Base-by-base conservation (phyloP, 1,140 invertebrate genomes). In the Drosophila biarmipes region DNA sequence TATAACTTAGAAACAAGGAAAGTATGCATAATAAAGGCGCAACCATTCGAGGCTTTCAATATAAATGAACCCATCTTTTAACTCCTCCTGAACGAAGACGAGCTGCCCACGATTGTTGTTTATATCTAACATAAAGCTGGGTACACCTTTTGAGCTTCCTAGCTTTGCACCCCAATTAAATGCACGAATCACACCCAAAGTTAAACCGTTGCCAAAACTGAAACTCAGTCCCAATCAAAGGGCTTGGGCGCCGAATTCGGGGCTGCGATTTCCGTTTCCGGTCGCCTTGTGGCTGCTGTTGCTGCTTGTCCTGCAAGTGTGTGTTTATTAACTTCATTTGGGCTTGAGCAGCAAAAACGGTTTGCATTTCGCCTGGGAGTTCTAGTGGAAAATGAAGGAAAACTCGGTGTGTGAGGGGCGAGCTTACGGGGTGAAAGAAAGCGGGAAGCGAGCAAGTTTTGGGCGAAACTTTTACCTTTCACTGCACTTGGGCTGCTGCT, bases 241-340 rank as follows among this genome's bases (percentile, higher is more conserved):
- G 34, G 40, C 40, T 21, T 1, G 0, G 27, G 46, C 15, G 10
- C n/a, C 11, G 27, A 49, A 19, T 51, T 51, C 4, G 24, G 35
- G 8, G n/a, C 8, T 42, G 35, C 24, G 7, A 21, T 34, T 15
- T 51, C 48, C 48, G 42, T 34, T 43, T 43, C 40, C 40, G 40
- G 24, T 57, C 38, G 17, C 37, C 42, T 58, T 31, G 59, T 59
- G 59, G 59, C 43, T 31, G 29, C 37, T 43, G 59, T 63, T 62
- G 52, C 42, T 53, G 24, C 17, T 19, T 24, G 40, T 15, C 46
- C 42, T 21, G 40, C 19, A 19, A 51, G 46, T 62, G 38, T 31
- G 29, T 61, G 71, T 73, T 61, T 62, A 61, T 73, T 31, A 56
- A 69, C 64, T 71, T 71, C 43, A 71, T 71, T 71, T 71, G 67